phyloP scores from a whole-genome alignment of 2,797 vertebrate species.

The Danio choprae region DNA sequence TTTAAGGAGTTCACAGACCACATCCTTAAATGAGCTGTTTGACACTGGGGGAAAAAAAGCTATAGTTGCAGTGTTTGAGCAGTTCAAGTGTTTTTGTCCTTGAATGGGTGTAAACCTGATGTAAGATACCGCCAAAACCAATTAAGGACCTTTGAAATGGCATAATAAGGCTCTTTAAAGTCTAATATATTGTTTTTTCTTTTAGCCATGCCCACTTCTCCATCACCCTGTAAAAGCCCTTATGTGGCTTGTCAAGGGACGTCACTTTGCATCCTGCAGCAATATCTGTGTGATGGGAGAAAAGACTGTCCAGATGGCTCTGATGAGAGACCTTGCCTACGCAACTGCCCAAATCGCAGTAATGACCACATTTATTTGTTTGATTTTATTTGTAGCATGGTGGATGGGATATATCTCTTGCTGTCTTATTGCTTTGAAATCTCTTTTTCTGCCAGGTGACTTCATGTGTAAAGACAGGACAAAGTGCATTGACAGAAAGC shows the following conservation, averaged over 20 bases:
- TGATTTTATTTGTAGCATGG: neutral
- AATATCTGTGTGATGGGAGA: conserved; percentile 77
- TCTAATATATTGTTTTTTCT: neutral
- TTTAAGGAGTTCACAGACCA: too few species aligned
- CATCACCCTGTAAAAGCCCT: conserved; percentile 52
- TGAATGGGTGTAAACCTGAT: too few species aligned
- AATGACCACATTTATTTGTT: conserved; percentile 13
- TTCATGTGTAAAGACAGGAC: conserved; percentile 71
- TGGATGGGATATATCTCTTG: neutral
- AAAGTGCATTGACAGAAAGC: conserved; percentile 46
- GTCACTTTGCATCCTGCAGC: conserved; percentile 68
- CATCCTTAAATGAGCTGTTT: too few species aligned
- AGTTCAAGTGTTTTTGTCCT: too few species aligned
- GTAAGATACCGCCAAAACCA: too few species aligned
- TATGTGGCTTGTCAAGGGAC: conserved; percentile 69
- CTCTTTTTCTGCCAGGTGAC: conserved; percentile 57
- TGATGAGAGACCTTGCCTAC: conserved; percentile 55
- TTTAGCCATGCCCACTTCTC: conserved; percentile 15
- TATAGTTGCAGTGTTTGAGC: too few species aligned
- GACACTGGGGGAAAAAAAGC: too few species aligned
- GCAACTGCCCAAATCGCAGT: conserved; percentile 64
- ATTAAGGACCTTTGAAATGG: too few species aligned
- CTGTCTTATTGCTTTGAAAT: neutral
- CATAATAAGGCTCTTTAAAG: too few species aligned
- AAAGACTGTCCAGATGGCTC: conserved; percentile 67